These are phyloP conservation scores for Dryocosmus kuriphilus DNA, from an alignment of 2,888 invertebrate genomes.

Conservation along the genomic window DNA sequence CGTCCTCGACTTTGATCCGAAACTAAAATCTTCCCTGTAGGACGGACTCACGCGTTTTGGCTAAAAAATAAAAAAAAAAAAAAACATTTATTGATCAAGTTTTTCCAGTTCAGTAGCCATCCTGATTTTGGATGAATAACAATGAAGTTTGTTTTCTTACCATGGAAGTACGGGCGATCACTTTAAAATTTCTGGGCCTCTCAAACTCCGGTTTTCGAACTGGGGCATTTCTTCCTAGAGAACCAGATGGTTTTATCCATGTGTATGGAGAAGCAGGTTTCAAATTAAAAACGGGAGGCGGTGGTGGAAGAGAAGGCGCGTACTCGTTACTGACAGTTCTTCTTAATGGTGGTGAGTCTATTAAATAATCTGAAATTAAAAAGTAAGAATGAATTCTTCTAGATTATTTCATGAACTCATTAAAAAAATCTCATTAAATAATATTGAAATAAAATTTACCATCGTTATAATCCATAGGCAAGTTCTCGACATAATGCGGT, in stretches of 20 bases:
- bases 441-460: slow-evolving; percentile 57
- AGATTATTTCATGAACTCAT: not conserved
- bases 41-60: slow-evolving; percentile 63
- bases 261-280: slow-evolving; percentile 70
- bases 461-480: slow-evolving; percentile 67
- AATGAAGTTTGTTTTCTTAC: slow-evolving; percentile 53
- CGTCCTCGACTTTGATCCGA: slow-evolving; percentile 26
- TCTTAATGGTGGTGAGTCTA: slow-evolving; percentile 69
- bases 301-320: slow-evolving; percentile 73
- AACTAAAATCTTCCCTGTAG: slow-evolving; percentile 60
- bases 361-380: slow-evolving; percentile 66
- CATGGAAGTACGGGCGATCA: slow-evolving; percentile 67
- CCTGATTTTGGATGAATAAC: not conserved
- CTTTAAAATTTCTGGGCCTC: slow-evolving; percentile 71
- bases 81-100: not conserved
- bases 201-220: slow-evolving; percentile 62
- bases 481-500: slow-evolving; percentile 67
- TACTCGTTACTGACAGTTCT: slow-evolving; percentile 75
- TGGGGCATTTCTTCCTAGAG: slow-evolving; percentile 38
- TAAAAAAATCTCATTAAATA: slow-evolving; percentile 36
- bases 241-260: slow-evolving; percentile 71
- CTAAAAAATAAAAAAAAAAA: slow-evolving; percentile 54
- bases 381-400: not conserved
- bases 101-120: too few relatives aligned
- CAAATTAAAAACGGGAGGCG: slow-evolving; percentile 74